Percentiles rank a stretch among this genome's conserved stretches.
Evolutionary conservation across 1,140 invertebrate species (phyloP).

Genomic region (Drosophila melanogaster): DNA sequence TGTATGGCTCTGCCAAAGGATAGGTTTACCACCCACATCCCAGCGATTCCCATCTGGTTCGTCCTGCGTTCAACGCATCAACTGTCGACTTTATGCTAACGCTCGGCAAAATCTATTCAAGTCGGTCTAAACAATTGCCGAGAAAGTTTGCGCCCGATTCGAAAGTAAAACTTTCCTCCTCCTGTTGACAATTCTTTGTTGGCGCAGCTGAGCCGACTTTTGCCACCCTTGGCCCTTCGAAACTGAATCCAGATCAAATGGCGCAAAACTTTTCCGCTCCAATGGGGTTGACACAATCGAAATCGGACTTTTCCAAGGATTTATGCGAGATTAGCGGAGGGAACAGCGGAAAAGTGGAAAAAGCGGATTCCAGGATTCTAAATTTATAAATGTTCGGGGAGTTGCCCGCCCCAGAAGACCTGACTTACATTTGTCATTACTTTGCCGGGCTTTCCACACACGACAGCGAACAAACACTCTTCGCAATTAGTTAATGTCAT

Average conservation of each 20-base stretch:
- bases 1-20: too few relatives aligned
- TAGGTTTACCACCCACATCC: background rate
- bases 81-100: slow-evolving; percentile 55
- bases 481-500: slow-evolving; percentile 78
- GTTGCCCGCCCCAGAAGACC: background rate
- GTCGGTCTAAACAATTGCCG: slow-evolving; percentile 61
- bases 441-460: slow-evolving; percentile 24
- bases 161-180: slow-evolving; percentile 76
- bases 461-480: slow-evolving; percentile 17
- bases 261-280: slow-evolving; percentile 66
- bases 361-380: slow-evolving; percentile 60
- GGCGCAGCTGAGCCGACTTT: slow-evolving; percentile 66
- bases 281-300: slow-evolving; percentile 55
- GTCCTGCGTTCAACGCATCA: slow-evolving; percentile 16
- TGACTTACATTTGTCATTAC: slow-evolving; percentile 63
- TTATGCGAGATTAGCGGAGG: slow-evolving; percentile 65
- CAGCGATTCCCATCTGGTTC: slow-evolving; percentile 21
- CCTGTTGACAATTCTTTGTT: slow-evolving; percentile 62
- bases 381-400: slow-evolving; percentile 74
- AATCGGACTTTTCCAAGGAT: slow-evolving; percentile 39
- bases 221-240: background rate
- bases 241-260: slow-evolving; percentile 72
- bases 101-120: slow-evolving; percentile 27
- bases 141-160: slow-evolving; percentile 67
- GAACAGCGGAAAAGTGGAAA: slow-evolving; percentile 25